Base-by-base conservation (phyloP, 2,888 invertebrate species). In the Aethes cnicana region DNA sequence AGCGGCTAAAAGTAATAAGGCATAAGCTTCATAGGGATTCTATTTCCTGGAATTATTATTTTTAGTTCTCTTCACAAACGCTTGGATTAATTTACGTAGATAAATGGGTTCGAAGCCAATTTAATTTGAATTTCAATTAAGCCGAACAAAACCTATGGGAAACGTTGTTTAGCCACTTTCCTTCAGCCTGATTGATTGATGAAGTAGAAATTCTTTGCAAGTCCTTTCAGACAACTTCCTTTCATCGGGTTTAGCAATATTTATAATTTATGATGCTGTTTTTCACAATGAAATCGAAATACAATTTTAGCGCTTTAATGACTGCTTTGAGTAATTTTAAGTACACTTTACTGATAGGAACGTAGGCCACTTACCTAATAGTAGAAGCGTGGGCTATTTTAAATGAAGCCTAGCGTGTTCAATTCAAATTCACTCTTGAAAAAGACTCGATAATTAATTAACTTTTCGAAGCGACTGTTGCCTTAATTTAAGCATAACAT, bases 71-170 rank as follows among this genome's bases (percentile, higher is more conserved):
- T 28, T 26, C 11, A 28, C 23, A 36, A 36, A 30, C n/a, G 21
- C 36, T 23, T 5, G n/a, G 17, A 21, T 50, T 50, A 36, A 36
- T 47, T 52, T 26, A 17, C 35, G 44, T 12, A 39, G 39, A 52
- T 39, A 52, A 46, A 33, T 46, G 44, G 33, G 30, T 37, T 52
- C 25, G 25, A 46, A 52, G 46, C 42, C 43, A 36, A 43, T 49
- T 52, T 46, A 33, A 46, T 52, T 52, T 52, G 46, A 44, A 52
- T 46, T 52, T 52, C 46, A 46, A 52, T 52, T 52, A 46, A 39
- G 39, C 39, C 20, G 8, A 52, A 52, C 52, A 52, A 52, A 52
- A 52, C 52, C 52, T 39, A 46, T 46, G 52, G 20, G 12, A 33
- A 52, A 33, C 44, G 48, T 17, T 26, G 32, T 39, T 46, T 52